Percentiles rank a stretch among this genome's conserved stretches.
Conservation (phyloP, 64 coral and sea anemone species). For the Porites australiensis region DNA sequence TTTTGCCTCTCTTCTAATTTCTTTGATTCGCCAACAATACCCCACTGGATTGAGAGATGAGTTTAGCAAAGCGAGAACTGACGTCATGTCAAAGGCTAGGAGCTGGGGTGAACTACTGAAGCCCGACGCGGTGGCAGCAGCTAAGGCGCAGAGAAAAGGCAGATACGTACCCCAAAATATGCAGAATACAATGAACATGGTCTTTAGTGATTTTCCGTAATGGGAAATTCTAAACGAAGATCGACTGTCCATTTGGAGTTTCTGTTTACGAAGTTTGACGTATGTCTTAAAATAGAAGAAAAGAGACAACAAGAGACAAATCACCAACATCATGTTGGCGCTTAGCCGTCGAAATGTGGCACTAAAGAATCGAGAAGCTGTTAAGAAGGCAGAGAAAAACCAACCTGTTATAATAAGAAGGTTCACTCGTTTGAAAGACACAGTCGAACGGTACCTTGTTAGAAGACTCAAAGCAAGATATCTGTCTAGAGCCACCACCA, state of each 20-base stretch:
- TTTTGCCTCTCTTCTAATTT: not conserved
- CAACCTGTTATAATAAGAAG: not conserved
- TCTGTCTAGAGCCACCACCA: slow-evolving; percentile 6
- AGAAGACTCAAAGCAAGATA: slow-evolving; percentile 7
- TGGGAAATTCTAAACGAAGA: not conserved
- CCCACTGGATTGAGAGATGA: not conserved
- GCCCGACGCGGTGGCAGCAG: not conserved
- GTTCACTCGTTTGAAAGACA: not conserved
- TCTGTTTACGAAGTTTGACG: not conserved
- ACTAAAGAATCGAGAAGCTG: not conserved
- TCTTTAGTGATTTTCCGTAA: slow-evolving; percentile 3
- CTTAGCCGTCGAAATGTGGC: not conserved
- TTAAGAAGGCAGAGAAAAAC: not conserved
- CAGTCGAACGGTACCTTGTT: not conserved
- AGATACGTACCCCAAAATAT: not conserved
- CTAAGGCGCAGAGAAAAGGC: not conserved
- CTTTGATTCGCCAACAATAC: not conserved
- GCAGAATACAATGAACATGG: slow-evolving; percentile 4
- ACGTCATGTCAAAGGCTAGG: not conserved
- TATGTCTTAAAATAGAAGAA: not conserved
- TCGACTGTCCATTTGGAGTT: not conserved
- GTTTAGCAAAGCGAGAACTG: not conserved
- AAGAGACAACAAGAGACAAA: not conserved
- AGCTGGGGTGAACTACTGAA: not conserved
- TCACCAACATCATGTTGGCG: not conserved